These are phyloP conservation scores for Ctenoplectra terminalis DNA, from an alignment of 1,140 invertebrate species.

Conservation along the genomic window DNA sequence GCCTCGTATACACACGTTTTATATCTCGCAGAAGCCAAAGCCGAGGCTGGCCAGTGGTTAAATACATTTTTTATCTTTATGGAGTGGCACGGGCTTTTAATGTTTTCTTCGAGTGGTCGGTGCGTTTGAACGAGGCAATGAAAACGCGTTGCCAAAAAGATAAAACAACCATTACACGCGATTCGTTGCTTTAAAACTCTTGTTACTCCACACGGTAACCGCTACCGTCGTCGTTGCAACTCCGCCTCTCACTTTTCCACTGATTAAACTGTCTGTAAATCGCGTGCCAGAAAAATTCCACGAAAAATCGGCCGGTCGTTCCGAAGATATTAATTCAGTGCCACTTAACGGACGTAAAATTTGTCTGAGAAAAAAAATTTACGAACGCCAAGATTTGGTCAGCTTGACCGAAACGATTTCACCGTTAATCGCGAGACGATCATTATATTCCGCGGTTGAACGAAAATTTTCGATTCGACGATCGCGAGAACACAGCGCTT, in stretches of 20 bases:
- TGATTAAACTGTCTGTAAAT: conserved; percentile 18
- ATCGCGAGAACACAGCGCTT: not conserved
- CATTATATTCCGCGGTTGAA: conserved; percentile 7
- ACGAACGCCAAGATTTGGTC: no score
- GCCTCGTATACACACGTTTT: no score
- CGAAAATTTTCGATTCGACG: not conserved
- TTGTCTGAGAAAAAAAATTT: no score
- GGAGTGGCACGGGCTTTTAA: conserved; percentile 30
- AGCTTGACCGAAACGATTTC: no score
- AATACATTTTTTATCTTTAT: conserved; percentile 62
- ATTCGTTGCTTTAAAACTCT: conserved; percentile 26
- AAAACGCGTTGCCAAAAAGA: conserved; percentile 62
- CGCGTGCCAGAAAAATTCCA: not conserved
- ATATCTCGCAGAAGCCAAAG: not conserved
- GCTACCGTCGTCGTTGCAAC: not conserved
- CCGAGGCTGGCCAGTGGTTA: conserved; percentile 2
- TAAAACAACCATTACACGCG: conserved; percentile 48
- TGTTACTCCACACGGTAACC: conserved; percentile 12
- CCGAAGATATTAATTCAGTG: no score
- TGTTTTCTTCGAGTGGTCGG: conserved; percentile 37
- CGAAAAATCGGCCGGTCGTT: no score
- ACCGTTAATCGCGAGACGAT: no score
- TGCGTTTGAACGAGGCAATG: conserved; percentile 60
- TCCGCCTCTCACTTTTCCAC: not conserved
- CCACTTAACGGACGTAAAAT: no score